Percentiles rank a stretch among this genome's conserved stretches.
Conservation (phyloP, 2,888 invertebrate genomes). For the Amblyjoppa fuscipennis region DNA sequence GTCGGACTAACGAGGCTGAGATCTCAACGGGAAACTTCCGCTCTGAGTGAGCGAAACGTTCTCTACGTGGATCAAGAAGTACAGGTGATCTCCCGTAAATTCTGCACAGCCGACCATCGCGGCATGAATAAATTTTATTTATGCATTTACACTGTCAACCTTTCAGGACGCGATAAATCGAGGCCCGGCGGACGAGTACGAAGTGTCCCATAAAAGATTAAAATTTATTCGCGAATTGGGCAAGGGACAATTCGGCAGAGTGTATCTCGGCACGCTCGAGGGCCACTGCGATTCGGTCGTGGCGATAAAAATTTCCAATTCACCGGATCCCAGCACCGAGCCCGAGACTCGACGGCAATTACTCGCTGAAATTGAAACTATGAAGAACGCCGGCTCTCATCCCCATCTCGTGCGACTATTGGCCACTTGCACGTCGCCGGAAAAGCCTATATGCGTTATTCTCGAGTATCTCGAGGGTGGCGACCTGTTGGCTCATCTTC, state of each 20-base stretch:
- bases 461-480: constrained; percentile 93
- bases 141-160: constrained; percentile 14
- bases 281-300: constrained; percentile 76
- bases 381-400: constrained; percentile 92
- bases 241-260: constrained; percentile 92
- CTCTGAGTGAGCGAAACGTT: constrained; percentile 76
- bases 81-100: constrained; percentile 72
- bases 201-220: constrained; percentile 86
- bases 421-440: constrained; percentile 90
- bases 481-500: constrained; percentile 89
- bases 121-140: neutral
- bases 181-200: constrained; percentile 85
- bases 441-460: constrained; percentile 90
- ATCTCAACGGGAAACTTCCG: constrained; percentile 70
- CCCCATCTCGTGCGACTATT: constrained; percentile 91
- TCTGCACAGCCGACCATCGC: neutral
- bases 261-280: constrained; percentile 89
- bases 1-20: constrained; percentile 59
- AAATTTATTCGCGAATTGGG: constrained; percentile 88
- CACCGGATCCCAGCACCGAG: constrained; percentile 77
- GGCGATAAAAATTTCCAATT: constrained; percentile 80
- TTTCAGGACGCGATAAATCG: constrained; percentile 70
- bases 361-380: constrained; percentile 91
- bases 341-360: constrained; percentile 87
- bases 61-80: constrained; percentile 76